These are phyloP conservation scores for Exocentrus adspersus DNA, from an alignment of 2,888 invertebrate species.

Conservation along the genomic window DNA sequence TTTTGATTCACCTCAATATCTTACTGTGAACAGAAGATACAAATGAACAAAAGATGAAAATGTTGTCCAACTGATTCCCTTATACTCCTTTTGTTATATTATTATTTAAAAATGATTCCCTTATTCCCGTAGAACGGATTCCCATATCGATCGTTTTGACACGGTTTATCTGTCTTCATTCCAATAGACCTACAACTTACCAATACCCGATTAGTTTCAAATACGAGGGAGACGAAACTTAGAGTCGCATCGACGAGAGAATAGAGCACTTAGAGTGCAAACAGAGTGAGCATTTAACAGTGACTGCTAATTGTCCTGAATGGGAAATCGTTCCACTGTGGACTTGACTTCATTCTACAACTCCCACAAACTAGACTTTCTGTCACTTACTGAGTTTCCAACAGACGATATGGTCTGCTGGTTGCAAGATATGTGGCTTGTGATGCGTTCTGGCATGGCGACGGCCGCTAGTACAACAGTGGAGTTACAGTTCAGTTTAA, in stretches of 20 bases:
- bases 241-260: not conserved
- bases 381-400: not conserved
- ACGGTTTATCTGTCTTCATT: too few relatives aligned
- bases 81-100: too few relatives aligned
- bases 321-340: slow-evolving; percentile 4
- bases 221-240: not conserved
- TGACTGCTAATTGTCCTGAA: slow-evolving; percentile 10
- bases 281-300: slow-evolving; percentile 6
- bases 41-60: too few relatives aligned
- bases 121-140: too few relatives aligned
- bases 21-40: too few relatives aligned
- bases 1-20: too few relatives aligned
- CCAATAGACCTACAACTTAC: too few relatives aligned
- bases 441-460: not conserved
- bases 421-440: not conserved
- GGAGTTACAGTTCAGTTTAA: too few relatives aligned
- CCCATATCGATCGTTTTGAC: too few relatives aligned
- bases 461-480: too few relatives aligned
- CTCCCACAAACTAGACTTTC: not conserved
- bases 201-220: not conserved
- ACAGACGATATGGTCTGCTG: not conserved
- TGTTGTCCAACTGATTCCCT: too few relatives aligned
- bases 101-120: too few relatives aligned
- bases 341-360: slow-evolving; percentile 10
- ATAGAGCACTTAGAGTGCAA: slow-evolving; percentile 1